Conservation (phyloP, 1,140 invertebrate species). For the Trichonephila clavata region DNA sequence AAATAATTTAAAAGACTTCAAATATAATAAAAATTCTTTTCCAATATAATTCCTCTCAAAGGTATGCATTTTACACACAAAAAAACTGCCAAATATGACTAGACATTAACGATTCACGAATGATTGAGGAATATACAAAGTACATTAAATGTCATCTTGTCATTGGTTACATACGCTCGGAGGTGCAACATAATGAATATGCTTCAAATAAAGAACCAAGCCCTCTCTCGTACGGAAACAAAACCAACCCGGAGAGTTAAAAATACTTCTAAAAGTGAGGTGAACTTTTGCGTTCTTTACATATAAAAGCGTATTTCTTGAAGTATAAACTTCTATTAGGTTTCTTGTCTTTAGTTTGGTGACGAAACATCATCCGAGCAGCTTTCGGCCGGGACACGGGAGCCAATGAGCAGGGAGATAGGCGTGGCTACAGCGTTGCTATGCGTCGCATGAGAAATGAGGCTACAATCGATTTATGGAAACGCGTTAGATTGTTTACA, state of each 20-base stretch:
- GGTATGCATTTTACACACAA: too few relatives aligned
- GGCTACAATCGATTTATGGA: constrained; percentile 72
- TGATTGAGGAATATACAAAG: constrained; percentile 1
- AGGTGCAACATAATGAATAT: constrained; percentile 62
- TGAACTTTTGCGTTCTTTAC: constrained; percentile 9
- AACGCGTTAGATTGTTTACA: constrained; percentile 74
- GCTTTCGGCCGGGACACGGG: neutral
- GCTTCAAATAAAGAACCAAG: neutral
- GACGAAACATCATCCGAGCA: constrained; percentile 45
- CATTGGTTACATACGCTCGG: constrained; percentile 43
- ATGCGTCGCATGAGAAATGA: constrained; percentile 76
- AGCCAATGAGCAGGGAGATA: constrained; percentile 59
- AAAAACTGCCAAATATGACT: neutral
- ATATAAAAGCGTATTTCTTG: neutral
- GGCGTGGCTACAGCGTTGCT: constrained; percentile 73
- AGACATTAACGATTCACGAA: constrained; percentile 25
- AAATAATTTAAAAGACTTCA: too few relatives aligned
- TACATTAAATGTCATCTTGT: constrained; percentile 22
- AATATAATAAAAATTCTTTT: too few relatives aligned
- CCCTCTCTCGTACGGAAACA: neutral
- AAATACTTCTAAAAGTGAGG: neutral
- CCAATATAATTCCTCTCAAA: too few relatives aligned
- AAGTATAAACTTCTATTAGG: neutral
- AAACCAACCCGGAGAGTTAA: neutral
- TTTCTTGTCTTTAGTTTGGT: constrained; percentile 37